Evolutionary conservation across 1,140 invertebrate species (phyloP).

Genomic region (Hylaeus anthracinus): DNA sequence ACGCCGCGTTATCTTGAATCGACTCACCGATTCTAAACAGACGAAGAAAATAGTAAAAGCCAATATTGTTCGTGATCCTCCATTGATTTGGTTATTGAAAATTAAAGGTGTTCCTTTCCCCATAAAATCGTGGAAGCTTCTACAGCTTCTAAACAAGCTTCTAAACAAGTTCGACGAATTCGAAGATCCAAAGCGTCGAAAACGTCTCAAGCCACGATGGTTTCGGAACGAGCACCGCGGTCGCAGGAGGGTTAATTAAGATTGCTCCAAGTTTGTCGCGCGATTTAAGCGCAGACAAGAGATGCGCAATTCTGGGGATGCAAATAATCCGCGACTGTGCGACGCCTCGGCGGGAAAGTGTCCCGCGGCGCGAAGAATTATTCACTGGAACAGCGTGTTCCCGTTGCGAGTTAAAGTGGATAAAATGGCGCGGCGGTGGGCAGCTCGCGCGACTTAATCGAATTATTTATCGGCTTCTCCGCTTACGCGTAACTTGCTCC

Average conservation of each 20-base stretch:
- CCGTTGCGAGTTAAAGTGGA: conserved; percentile 15
- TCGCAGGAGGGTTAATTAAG: conserved; percentile 31
- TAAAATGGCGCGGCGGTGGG: conserved; percentile 8
- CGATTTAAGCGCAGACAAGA: conserved; percentile 17
- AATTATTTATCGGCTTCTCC: conserved; percentile 23
- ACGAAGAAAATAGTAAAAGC: too few species aligned
- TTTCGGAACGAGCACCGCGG: not conserved
- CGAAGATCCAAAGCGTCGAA: too few species aligned
- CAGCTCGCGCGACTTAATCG: conserved; percentile 15
- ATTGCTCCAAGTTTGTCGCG: conserved; percentile 25
- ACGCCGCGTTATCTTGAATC: too few species aligned
- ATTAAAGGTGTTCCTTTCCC: too few species aligned
- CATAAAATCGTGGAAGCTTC: too few species aligned
- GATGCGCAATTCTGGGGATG: not conserved
- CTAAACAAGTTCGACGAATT: too few species aligned
- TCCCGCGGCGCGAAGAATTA: conserved; percentile 24
- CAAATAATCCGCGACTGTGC: conserved; percentile 15
- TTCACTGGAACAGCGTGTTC: conserved; percentile 16
- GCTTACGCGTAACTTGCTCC: conserved; percentile 27
- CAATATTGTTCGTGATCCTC: too few species aligned
- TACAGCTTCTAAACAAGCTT: too few species aligned
- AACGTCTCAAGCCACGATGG: too few species aligned
- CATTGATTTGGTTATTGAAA: too few species aligned
- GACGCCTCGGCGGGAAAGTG: not conserved
- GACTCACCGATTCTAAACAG: too few species aligned